phyloP scores from a whole-genome alignment of 30 jellyfish, hydroid and myxozoan species.

The Haliclystus octoradiatus region DNA sequence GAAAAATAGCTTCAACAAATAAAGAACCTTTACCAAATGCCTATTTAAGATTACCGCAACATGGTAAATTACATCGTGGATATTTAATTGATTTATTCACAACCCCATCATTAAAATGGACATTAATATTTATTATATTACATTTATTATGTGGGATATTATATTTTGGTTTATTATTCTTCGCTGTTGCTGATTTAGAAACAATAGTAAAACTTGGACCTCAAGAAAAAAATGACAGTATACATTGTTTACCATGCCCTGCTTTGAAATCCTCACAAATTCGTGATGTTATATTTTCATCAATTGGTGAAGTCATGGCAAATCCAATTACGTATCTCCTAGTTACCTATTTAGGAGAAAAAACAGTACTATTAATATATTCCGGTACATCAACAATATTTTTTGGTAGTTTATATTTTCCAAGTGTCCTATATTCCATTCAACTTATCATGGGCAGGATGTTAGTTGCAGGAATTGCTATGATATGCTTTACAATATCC shows the following conservation, averaged over 20 bases:
- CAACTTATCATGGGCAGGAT: not conserved
- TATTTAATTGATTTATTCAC: not conserved
- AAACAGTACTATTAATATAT: not conserved
- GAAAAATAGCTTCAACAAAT: not conserved
- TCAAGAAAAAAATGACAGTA: not conserved
- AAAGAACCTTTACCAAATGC: not conserved
- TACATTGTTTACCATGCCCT: not conserved
- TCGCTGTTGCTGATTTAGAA: not conserved
- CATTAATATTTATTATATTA: not conserved
- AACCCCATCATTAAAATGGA: not conserved
- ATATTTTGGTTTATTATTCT: not conserved
- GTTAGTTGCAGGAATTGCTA: not conserved
- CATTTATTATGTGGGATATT: not conserved
- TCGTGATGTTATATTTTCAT: not conserved
- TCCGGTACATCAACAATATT: not conserved
- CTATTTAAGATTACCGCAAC: not conserved
- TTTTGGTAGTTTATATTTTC: not conserved
- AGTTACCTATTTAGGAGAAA: not conserved
- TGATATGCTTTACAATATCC: not conserved
- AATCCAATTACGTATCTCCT: not conserved
- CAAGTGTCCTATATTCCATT: not conserved
- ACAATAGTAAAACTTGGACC: not conserved
- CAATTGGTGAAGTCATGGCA: not conserved
- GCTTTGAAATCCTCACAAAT: not conserved
- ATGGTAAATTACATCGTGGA: not conserved